Evolutionary conservation across 1,140 invertebrate species (phyloP), one percentile per base, ranked within the genome.

Genomic region (Drosophila dunni): DNA sequence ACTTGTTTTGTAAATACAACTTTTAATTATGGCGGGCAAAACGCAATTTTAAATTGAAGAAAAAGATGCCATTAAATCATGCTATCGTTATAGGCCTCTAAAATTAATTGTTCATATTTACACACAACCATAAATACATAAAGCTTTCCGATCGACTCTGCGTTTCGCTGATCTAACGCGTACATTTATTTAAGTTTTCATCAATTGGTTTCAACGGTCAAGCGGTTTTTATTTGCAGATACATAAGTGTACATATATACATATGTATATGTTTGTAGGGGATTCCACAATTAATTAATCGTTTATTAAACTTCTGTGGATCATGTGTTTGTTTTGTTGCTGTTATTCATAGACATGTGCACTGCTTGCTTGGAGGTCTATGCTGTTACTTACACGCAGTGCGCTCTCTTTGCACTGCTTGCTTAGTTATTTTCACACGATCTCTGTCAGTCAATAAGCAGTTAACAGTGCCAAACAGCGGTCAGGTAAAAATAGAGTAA

Each of bases 151-250:
- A 20, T 20, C 17, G 17, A 20, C 1, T 1, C 36, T 29, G 9
- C 15, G 40, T 48, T 46, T 51, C 24, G 60, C 40, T 50, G 44
- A 54, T 50, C 33, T 24, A 13, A 36, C 10, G 13, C 34, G 29
- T 34, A 38, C 46, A 68, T 76, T 68, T 36, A 68, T 46, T 76
- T 79, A 7, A 68, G 54, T 57, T 77, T 77, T 40, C 20, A 50
- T 44, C 61, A 60, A 62, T 48, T 36, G 62, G 38, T 50, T 45
- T 69, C 38, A 44, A 17, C 69, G 36, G 42, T 38, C 56, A 65
- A 64, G 64, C 29, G 20, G 20, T 15, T 29, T 76, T 79, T 80
- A 66, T 83, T 80, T 72, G 68, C 70, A 65, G 29, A 84, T 34
- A 42, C 46, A 33, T 54, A 17, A 10, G 11, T 34, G 36, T 1